phyloP scores from a whole-genome alignment of 2,797 vertebrate species.

The Xenentodon cancila region DNA sequence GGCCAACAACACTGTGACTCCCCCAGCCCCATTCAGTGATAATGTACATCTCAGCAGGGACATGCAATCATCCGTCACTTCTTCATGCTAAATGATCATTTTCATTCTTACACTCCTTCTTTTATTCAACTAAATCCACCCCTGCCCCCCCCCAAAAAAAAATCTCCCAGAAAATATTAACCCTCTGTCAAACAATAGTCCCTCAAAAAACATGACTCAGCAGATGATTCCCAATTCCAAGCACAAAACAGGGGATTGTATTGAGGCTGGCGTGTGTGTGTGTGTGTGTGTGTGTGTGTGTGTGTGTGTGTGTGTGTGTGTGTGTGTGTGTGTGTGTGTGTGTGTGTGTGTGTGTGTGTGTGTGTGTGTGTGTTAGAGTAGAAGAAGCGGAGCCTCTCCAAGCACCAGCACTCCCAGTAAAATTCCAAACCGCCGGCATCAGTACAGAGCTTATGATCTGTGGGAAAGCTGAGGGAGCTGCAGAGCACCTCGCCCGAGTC shows the following conservation, averaged over 20 bases:
- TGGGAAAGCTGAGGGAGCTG: conserved; percentile 66
- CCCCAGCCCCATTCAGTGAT: conserved; percentile 56
- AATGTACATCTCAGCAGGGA: conserved; percentile 73
- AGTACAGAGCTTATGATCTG: conserved; percentile 62
- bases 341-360: conserved; percentile 39
- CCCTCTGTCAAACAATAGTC: conserved; percentile 67
- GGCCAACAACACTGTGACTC: conserved; percentile 67
- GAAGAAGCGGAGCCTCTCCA: conserved; percentile 59
- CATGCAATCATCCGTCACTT: conserved; percentile 68
- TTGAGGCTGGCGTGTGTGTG: conserved; percentile 36
- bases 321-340: conserved; percentile 34
- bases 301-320: conserved; percentile 33
- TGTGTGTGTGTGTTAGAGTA: conserved; percentile 39
- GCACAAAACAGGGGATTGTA: conserved; percentile 73
- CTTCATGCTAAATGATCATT: conserved; percentile 71
- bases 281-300: conserved; percentile 28
- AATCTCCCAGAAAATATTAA: conserved; percentile 72
- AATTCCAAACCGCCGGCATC: conserved; percentile 69
- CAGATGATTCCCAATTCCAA: conserved; percentile 73
- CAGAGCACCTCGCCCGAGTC: conserved; percentile 73
- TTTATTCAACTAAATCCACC: conserved; percentile 73
- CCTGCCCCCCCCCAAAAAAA: conserved; percentile 34
- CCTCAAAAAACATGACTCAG: conserved; percentile 76
- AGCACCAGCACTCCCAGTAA: conserved; percentile 52
- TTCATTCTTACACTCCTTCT: conserved; percentile 65